phyloP scores from a whole-genome alignment of 1,140 invertebrate species.

The Drosophila virilis region DNA sequence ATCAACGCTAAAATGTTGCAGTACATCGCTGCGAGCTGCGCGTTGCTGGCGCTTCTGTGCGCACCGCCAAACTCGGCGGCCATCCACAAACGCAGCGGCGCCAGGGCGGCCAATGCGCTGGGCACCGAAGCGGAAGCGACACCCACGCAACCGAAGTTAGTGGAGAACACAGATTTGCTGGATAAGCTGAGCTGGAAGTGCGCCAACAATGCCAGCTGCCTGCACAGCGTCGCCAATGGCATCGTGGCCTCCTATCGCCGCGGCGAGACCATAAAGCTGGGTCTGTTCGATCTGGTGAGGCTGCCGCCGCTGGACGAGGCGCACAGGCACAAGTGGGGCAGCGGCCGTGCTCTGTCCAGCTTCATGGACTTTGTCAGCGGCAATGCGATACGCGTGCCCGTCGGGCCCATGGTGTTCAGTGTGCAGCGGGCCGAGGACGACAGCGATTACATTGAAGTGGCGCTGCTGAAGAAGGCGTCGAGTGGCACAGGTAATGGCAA shows the following conservation, averaged over 20 bases:
- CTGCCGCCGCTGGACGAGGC: conserved; percentile 59
- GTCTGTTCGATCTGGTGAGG: conserved; percentile 76
- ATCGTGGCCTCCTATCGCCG: conserved; percentile 70
- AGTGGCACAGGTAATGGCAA: conserved; percentile 65
- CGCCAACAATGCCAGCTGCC: conserved; percentile 81
- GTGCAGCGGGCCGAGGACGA: conserved; percentile 82
- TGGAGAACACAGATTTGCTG: conserved; percentile 68
- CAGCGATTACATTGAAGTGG: conserved; percentile 81
- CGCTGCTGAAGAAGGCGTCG: conserved; percentile 74
- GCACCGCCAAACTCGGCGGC: conserved; percentile 46
- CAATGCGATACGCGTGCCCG: conserved; percentile 77
- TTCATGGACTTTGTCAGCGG: conserved; percentile 80
- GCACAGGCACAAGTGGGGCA: conserved; percentile 66
- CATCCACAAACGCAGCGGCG: conserved; percentile 69
- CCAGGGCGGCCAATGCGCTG: conserved; percentile 48
- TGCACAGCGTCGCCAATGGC: conserved; percentile 65
- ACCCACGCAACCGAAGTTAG: conserved; percentile 23
- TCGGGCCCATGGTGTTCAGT: conserved; percentile 83
- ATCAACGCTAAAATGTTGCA: conserved; percentile 45
- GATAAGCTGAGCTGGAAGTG: conserved; percentile 82
- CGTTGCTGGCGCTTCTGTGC: conserved; percentile 48
- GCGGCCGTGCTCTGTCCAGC: conserved; percentile 65
- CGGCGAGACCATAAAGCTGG: conserved; percentile 78
- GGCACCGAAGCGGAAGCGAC: conserved; percentile 3
- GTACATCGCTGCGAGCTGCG: conserved; percentile 49